Evolutionary conservation across 2,888 invertebrate species (phyloP), one percentile per base, ranked within the genome.

Genomic region (Ethmia dodecea): DNA sequence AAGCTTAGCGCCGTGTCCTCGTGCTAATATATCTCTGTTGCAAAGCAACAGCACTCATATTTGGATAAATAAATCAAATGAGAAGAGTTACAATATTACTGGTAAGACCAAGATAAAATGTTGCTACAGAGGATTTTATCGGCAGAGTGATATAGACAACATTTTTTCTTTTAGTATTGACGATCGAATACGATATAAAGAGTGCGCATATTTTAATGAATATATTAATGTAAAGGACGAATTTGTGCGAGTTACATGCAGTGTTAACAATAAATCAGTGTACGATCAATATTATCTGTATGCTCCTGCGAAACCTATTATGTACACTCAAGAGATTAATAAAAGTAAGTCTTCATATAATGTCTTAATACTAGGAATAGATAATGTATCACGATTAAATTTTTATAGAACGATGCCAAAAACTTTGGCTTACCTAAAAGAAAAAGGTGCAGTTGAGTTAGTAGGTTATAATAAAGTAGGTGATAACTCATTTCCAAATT

Each of bases 401-500:
- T 92, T 96, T 47, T 89, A 92, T 40, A 88, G 96, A 5, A 93
- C 93, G 54, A 92, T 96, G 92, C 92, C 92, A 0, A 78, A 84
- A 46, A 94, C 94, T 0, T 71, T 88, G 9, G 55, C 75, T 3
- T 88, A 87, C 43, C 73, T 95, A 34, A 73, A 84, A 14, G 59
- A 88, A 3, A 70, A 91, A 18, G 86, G 86, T 1, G 91, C 90
- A 9, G 80, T 94, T n/a, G 94, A 94, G 56, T 83, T 97, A 61
- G 64, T 91, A 40, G 97, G 97, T 1, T 96, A 95, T 68, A 95
- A 93, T 60, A 97, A 97, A 84, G 91, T 97, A 2, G 97, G 91
- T 0, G 96, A 97, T 69, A 97, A 97, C 63, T 96, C 96, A 0
- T 96, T 92, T 60, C 95, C 95, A 0, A 97, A 97, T 69, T 63